phyloP scores from a whole-genome alignment of 1,140 invertebrate species.

The Plectrocnemia conspersa region DNA sequence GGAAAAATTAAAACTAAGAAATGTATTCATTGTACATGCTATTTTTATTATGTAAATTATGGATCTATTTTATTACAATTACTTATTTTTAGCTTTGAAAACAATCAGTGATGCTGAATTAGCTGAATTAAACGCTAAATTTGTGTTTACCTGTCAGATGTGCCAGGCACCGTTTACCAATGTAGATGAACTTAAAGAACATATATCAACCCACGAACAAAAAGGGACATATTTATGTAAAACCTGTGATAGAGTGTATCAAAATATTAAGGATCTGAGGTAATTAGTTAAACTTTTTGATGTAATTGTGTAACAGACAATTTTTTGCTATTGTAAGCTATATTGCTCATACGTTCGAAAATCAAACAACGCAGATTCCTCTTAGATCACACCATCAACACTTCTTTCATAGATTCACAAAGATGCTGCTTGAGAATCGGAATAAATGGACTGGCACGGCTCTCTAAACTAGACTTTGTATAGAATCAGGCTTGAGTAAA shows the following conservation, averaged over 20 bases:
- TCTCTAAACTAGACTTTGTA: too few relatives aligned
- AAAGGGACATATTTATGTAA: slow-evolving; percentile 32
- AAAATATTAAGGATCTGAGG: slow-evolving; percentile 31
- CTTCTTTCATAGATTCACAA: too few relatives aligned
- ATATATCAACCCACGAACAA: slow-evolving; percentile 31
- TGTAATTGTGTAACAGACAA: too few relatives aligned
- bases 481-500: too few relatives aligned
- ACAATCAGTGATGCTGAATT: slow-evolving; percentile 21
- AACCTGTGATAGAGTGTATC: slow-evolving; percentile 35
- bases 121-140: slow-evolving; percentile 26
- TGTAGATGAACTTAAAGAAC: slow-evolving; percentile 35
- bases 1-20: slow-evolving; percentile 23
- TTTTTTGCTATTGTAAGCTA: too few relatives aligned
- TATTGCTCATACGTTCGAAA: too few relatives aligned
- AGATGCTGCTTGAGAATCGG: too few relatives aligned
- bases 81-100: slow-evolving; percentile 9
- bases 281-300: slow-evolving; percentile 6
- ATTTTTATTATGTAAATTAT: slow-evolving; percentile 2
- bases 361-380: too few relatives aligned
- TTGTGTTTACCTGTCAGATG: slow-evolving; percentile 38
- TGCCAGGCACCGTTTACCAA: slow-evolving; percentile 40
- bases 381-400: too few relatives aligned
- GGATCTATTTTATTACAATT: slow-evolving; percentile 2
- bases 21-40: slow-evolving; percentile 3
- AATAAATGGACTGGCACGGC: too few relatives aligned